A percentile compares a stretch with the other conserved stretches of the same genome.
These are phyloP conservation scores for Prunella himalayana DNA, from an alignment of 2,113 vertebrate genomes.

Conservation along the genomic window DNA sequence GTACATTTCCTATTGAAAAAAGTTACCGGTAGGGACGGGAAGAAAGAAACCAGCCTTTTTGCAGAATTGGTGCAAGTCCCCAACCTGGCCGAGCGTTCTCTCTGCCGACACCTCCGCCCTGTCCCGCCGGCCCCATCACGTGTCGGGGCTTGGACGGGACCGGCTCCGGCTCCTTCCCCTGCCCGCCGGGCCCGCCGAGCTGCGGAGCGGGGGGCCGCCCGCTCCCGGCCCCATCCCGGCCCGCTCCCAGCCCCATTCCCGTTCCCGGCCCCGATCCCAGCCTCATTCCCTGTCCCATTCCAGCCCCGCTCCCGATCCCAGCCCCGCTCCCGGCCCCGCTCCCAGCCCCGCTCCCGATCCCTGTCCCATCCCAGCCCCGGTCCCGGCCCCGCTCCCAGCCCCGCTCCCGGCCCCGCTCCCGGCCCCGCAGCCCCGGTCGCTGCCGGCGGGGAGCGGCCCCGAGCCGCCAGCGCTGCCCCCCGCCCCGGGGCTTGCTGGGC, in stretches of 20 bases:
- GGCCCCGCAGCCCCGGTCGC: rapidly evolving
- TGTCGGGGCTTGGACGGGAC: background rate
- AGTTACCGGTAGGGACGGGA: background rate
- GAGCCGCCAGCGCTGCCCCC: background rate
- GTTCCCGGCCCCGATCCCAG: background rate
- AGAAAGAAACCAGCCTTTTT: background rate
- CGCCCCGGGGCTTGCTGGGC: background rate
- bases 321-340: background rate
- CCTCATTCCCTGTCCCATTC: rapidly evolving
- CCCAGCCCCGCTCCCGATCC: no score
- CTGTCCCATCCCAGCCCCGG: no score
- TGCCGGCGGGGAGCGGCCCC: background rate
- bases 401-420: no score
- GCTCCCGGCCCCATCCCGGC: no score
- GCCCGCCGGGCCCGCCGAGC: rapidly evolving
- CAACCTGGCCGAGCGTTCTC: rapidly evolving
- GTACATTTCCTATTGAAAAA: background rate
- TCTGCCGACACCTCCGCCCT: background rate
- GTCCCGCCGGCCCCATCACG: background rate
- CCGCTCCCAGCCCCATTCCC: no score
- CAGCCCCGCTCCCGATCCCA: no score
- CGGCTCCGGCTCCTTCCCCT: background rate
- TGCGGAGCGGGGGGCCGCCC: rapidly evolving
- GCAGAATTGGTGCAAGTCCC: background rate
- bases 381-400: background rate